These are phyloP conservation scores for Platyura marginata DNA, from an alignment of 1,140 invertebrate genomes.

Conservation along the genomic window DNA sequence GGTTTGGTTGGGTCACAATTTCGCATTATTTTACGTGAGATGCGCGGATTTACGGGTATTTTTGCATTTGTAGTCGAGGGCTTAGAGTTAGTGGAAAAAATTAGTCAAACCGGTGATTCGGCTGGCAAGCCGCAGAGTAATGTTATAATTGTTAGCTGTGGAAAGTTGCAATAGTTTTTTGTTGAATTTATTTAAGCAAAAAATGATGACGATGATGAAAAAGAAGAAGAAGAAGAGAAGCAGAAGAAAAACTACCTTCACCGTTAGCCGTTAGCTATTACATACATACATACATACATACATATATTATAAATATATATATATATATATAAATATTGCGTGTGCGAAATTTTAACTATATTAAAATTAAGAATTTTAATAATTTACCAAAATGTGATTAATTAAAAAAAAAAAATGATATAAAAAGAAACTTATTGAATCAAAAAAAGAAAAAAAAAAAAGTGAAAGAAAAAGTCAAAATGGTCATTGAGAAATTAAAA, in stretches of 20 bases:
- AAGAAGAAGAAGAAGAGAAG: conserved; percentile 2
- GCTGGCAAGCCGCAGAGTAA: conserved; percentile 56
- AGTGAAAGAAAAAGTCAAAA: not conserved
- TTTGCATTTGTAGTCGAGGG: conserved; percentile 68
- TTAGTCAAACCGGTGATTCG: conserved; percentile 55
- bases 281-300: not conserved
- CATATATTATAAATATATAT: not conserved
- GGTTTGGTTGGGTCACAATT: conserved; percentile 73
- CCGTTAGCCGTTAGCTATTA: not conserved
- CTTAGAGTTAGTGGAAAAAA: conserved; percentile 59
- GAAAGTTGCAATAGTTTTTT: conserved; percentile 35
- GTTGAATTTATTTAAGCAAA: not conserved
- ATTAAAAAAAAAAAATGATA: not conserved
- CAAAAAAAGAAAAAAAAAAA: not conserved
- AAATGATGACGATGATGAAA: not conserved
- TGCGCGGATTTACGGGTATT: conserved; percentile 65
- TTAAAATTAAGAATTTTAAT: too few relatives aligned
- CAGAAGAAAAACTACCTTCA: not conserved
- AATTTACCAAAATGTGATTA: too few relatives aligned
- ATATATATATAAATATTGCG: not conserved
- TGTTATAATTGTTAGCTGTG: conserved; percentile 56
- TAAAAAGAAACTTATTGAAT: not conserved
- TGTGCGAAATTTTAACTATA: not conserved
- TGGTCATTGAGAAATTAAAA: too few relatives aligned
- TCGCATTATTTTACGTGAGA: conserved; percentile 59